Percentiles rank a stretch among this genome's conserved stretches.
phyloP scores from a whole-genome alignment of 1,140 invertebrate species.

The Hypothenemus hampei region DNA sequence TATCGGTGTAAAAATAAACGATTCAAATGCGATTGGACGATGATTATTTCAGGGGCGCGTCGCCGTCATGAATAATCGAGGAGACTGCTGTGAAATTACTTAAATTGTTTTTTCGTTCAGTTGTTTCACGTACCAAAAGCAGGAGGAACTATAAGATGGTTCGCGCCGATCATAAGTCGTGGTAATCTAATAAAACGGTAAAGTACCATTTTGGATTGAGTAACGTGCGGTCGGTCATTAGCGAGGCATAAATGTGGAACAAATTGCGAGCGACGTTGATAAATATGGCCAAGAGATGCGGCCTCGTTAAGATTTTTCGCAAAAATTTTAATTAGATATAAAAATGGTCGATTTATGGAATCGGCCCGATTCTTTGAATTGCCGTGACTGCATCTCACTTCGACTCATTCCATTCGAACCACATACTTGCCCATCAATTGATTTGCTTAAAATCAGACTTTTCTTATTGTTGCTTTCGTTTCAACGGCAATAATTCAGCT shows the following conservation, averaged over 20 bases:
- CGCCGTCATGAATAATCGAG: slow-evolving; percentile 1
- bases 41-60: slow-evolving; percentile 7
- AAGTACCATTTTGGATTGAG: slow-evolving; percentile 3
- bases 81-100: not conserved
- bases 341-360: slow-evolving; percentile 1
- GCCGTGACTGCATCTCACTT: too few relatives aligned
- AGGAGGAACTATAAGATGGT: too few relatives aligned
- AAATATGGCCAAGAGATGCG: slow-evolving; percentile 17
- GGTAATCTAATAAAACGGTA: slow-evolving; percentile 9
- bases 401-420: too few relatives aligned
- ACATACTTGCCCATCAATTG: too few relatives aligned
- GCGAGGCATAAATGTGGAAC: slow-evolving; percentile 18
- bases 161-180: too few relatives aligned
- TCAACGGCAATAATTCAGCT: too few relatives aligned
- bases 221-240: slow-evolving; percentile 7
- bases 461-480: too few relatives aligned
- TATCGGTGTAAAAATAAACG: not conserved
- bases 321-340: slow-evolving; percentile 15
- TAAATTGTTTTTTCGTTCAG: not conserved
- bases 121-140: too few relatives aligned
- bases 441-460: too few relatives aligned
- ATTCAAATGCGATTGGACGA: slow-evolving; percentile 5
- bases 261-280: slow-evolving; percentile 22
- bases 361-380: too few relatives aligned
- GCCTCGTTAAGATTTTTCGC: slow-evolving; percentile 10